These are phyloP conservation scores for Eilema caniola DNA, from an alignment of 2,888 invertebrate genomes.

Conservation along the genomic window DNA sequence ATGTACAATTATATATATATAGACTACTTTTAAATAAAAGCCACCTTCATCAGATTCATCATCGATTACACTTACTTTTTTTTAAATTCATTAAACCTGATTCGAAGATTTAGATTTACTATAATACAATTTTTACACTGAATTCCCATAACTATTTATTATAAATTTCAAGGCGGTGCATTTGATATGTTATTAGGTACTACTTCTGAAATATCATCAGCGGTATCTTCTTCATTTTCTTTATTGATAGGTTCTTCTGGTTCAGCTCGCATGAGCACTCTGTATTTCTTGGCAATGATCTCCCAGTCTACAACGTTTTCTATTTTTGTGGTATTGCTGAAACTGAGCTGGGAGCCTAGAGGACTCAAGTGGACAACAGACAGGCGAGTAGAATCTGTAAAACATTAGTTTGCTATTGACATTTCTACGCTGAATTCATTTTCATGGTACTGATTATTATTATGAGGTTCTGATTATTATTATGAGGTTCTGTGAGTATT, in stretches of 20 bases:
- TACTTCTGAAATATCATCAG: conserved; percentile 78
- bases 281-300: conserved; percentile 95
- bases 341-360: conserved; percentile 94
- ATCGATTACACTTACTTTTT: background rate
- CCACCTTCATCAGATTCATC: background rate
- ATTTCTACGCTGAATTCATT: background rate
- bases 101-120: conserved; percentile 6
- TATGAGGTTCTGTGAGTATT: background rate
- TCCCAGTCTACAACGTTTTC: conserved; percentile 98
- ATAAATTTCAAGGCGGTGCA: conserved; percentile 71
- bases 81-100: conserved; percentile 10
- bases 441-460: background rate
- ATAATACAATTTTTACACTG: conserved; percentile 43
- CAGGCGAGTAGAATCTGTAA: conserved; percentile 90
- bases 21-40: background rate
- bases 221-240: conserved; percentile 76
- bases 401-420: too few relatives aligned
- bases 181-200: conserved; percentile 78
- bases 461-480: background rate
- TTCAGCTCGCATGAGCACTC: conserved; percentile 88
- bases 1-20: conserved; percentile 15
- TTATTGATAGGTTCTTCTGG: conserved; percentile 74
- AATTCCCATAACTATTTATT: conserved; percentile 6
- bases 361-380: conserved; percentile 94
- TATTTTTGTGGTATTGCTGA: conserved; percentile 92